Base-by-base conservation (phyloP, 2,888 invertebrate genomes). In the Gymnosoma rotundatum region DNA sequence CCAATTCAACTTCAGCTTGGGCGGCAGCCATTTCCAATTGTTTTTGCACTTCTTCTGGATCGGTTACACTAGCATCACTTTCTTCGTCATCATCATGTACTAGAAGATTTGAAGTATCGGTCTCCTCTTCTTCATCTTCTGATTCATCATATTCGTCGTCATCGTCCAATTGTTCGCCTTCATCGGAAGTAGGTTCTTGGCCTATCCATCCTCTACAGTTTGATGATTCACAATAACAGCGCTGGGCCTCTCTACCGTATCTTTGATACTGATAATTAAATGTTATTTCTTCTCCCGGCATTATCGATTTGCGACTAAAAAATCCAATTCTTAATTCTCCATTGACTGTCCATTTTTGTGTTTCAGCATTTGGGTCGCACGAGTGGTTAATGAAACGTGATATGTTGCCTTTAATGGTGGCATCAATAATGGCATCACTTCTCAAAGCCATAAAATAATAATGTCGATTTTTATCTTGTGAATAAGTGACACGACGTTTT, bases 301-400 rank as follows among this genome's bases (percentile, higher is more conserved):
- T 92, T 80, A 99, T 96, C 42, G 95, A 94, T 86, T 96, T 94
- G 84, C 95, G 96, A 87, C 98, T 96, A 92, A 99, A 99, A 93
- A 99, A 99, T 0, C 99, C 99, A 88, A 99, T 97, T 87, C 99
- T 94, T 60, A 99, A 93, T 91, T 98, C 97, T 0, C 97, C 97
- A 89, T 97, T 97, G 0, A 97, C 97, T 0, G 97, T 97, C 97
- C 97, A 98, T 93, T 99, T 99, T 93, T 99, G 99, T 0, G 99
- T 99, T 93, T 98, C 98, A 5, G 98, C 97, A 92, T 99, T 99
- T 0, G 99, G 99, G 88, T 99, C 98, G 91, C 99, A 99, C 61
- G 98, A 98, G 91, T 99, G 99, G 92, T 99, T 99, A 88, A 99
- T 98, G 90, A 99, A 99, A 54, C 99, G 94, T 0, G 99, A 99